Percentiles rank a stretch among this genome's conserved stretches.
phyloP scores from a whole-genome alignment of 2,888 invertebrate species.

The Agrotis clavis region DNA sequence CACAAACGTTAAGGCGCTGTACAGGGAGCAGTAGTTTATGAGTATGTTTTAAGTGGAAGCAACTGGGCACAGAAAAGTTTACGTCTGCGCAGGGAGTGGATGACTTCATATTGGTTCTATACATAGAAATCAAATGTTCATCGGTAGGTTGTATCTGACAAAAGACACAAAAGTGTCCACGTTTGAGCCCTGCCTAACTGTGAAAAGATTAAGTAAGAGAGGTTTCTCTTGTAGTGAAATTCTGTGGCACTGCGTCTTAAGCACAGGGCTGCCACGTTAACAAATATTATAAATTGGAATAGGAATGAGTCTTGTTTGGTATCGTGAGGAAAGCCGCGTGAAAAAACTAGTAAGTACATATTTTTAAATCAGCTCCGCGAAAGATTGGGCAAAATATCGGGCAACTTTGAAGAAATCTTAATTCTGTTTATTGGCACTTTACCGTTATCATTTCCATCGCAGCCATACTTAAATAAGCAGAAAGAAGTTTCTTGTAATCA shows the following conservation, averaged over 20 bases:
- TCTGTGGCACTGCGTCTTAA: conserved; percentile 27
- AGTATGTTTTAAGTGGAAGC: too few species aligned
- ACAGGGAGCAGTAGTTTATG: too few species aligned
- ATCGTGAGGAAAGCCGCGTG: too few species aligned
- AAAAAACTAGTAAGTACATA: background rate
- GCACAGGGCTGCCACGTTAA: conserved; percentile 33
- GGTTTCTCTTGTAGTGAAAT: conserved; percentile 46
- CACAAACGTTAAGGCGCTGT: conserved; percentile 11
- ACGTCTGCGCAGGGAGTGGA: too few species aligned
- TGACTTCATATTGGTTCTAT: too few species aligned
- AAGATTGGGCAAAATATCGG: too few species aligned
- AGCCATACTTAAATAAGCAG: conserved; percentile 15
- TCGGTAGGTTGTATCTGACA: too few species aligned
- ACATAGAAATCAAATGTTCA: too few species aligned
- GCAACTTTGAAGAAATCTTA: background rate
- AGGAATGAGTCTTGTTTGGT: too few species aligned
- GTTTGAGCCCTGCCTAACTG: background rate
- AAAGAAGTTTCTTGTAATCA: background rate
- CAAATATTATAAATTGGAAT: too few species aligned
- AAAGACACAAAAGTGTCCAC: too few species aligned
- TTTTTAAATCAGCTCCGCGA: background rate
- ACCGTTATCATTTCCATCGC: conserved; percentile 10
- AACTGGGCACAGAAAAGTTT: too few species aligned
- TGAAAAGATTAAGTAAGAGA: conserved; percentile 22
- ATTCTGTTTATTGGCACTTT: background rate